Base-by-base conservation (phyloP, 2,113 vertebrate species). In the Tychaedon coryphoeus region DNA sequence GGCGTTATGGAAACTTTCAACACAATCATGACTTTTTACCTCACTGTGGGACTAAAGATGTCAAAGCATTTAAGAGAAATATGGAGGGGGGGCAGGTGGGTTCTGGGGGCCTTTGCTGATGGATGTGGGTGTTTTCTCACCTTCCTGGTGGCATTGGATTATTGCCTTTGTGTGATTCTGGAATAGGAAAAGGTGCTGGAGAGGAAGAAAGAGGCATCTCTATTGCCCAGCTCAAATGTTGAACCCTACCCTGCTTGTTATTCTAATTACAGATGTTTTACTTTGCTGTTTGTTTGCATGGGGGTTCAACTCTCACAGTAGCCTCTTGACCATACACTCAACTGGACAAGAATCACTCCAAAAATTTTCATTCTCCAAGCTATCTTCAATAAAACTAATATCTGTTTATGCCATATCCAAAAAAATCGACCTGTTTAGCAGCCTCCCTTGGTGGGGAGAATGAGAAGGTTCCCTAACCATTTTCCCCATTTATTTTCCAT, bases 31-130 rank as follows among this genome's bases (percentile, higher is more conserved):
- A 0, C 25, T 36, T 79, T 54, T 61, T 43, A 9, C 24, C 31
- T 88, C 0, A 0, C 43, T 43, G 8, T 57, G 45, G 17, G 19
- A 72, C 6, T 62, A 38, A 83, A 76, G 57, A 43, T 56, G 15
- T 12, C 1, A 14, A 34, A 36, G 28, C 10, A 25, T 64, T 65
- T 43, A 62, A 36, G 22, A 64, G 43, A 42, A 85, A 40, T 34
- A 3, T 3, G 3, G 4, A 6, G 7, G 6, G 4, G 2, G 2
- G 12, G 1, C 15, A 29, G 9, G 10, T 36, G 36, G 3, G 5
- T 73, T 91, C 56, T 74, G 33, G 12, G 20, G 7, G 33, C 24
- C 53, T 86, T 78, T 90, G 45, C 19, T 85, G 16, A 10, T 45
- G 38, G 25, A 34, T 28, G 11, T 67, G 70, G 6, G 13, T 82